These are phyloP conservation scores for Andrena flavipes DNA, from an alignment of 2,888 invertebrate species.

Conservation along the genomic window DNA sequence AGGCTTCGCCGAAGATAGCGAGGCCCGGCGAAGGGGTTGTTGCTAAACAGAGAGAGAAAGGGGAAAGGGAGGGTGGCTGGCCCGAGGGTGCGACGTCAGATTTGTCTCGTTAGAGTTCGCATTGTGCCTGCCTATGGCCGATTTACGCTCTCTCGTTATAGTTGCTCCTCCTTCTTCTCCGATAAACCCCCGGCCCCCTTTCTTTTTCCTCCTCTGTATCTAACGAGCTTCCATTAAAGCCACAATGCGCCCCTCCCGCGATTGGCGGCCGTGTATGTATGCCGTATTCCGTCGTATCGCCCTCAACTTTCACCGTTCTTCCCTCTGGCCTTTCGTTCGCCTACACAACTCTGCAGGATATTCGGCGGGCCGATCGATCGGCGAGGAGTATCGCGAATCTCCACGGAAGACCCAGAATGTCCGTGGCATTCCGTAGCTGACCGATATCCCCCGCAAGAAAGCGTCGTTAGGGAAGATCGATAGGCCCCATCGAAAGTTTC, in stretches of 20 bases:
- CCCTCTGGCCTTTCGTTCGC: background rate
- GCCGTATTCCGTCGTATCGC: background rate
- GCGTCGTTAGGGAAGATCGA: constrained; percentile 62
- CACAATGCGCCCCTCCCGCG: constrained; percentile 68
- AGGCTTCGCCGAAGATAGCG: constrained; percentile 17
- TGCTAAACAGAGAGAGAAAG: constrained; percentile 47
- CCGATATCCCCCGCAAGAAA: constrained; percentile 48
- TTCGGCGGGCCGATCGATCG: background rate
- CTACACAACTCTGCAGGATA: background rate
- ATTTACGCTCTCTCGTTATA: constrained; percentile 77
- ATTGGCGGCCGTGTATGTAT: background rate
- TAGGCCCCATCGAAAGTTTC: constrained; percentile 63
- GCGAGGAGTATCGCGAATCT: background rate
- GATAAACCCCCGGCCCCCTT: constrained; percentile 11
- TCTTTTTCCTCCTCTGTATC: constrained; percentile 52
- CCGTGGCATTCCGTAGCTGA: constrained; percentile 3
- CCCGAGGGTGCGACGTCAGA: constrained; percentile 81
- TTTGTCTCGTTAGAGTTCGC: constrained; percentile 84
- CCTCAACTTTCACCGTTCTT: background rate
- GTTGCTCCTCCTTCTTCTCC: constrained; percentile 45
- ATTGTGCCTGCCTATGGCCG: constrained; percentile 81
- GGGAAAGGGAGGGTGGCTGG: constrained; percentile 45
- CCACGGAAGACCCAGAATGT: background rate
- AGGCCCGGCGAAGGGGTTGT: constrained; percentile 27
- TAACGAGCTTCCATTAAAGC: constrained; percentile 75